These are phyloP conservation scores for Oligia fasciuncula DNA, from an alignment of 2,888 invertebrate genomes.

Conservation along the genomic window DNA sequence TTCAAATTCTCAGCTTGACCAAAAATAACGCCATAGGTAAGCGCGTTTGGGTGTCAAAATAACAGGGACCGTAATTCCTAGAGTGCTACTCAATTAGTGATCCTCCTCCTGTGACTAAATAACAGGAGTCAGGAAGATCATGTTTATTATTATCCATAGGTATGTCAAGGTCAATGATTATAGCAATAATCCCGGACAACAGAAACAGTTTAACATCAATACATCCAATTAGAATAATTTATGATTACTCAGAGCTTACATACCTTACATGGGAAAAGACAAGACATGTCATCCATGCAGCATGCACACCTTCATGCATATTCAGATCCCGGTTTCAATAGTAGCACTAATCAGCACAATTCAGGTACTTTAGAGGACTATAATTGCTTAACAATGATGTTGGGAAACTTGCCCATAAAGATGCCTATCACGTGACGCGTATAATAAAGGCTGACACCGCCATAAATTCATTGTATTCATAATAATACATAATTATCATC, in stretches of 20 bases:
- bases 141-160: not conserved
- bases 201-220: conserved; percentile 72
- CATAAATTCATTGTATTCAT: conserved; percentile 72
- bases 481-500: conserved; percentile 80
- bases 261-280: conserved; percentile 46
- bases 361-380: conserved; percentile 22
- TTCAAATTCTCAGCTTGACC: no score
- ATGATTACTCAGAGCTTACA: conserved; percentile 43
- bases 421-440: conserved; percentile 50
- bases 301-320: conserved; percentile 33
- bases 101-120: not conserved
- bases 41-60: not conserved
- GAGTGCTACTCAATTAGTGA: not conserved
- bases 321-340: conserved; percentile 34
- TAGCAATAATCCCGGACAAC: conserved; percentile 33
- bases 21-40: not conserved
- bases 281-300: conserved; percentile 38
- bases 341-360: conserved; percentile 28
- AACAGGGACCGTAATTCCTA: not conserved
- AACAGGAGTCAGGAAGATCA: not conserved
- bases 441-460: conserved; percentile 55
- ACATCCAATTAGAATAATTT: conserved; percentile 38
- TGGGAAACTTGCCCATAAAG: conserved; percentile 51
- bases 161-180: conserved; percentile 7
- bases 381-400: conserved; percentile 40